A percentile compares a stretch with the other conserved stretches of the same genome.
These are phyloP conservation scores for Brachyptera risi DNA, from an alignment of 2,888 invertebrate genomes.

Conservation along the genomic window DNA sequence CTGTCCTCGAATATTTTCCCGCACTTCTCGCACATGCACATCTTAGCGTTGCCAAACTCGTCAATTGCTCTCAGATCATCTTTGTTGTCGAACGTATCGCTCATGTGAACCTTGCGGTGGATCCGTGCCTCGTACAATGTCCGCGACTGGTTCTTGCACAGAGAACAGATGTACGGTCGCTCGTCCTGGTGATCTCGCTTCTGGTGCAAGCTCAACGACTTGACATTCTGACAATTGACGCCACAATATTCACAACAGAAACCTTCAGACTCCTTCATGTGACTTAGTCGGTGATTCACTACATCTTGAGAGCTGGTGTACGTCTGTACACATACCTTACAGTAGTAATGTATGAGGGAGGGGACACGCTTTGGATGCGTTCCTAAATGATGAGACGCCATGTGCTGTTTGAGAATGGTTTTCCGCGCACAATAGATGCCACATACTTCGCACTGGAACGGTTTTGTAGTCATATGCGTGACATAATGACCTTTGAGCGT, in stretches of 20 bases:
- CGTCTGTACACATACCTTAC: constrained; percentile 30
- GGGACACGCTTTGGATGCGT: constrained; percentile 24
- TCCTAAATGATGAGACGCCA: constrained; percentile 24
- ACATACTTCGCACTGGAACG: constrained; percentile 30
- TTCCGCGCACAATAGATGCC: constrained; percentile 26
- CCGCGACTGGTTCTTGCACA: constrained; percentile 28
- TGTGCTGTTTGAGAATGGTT: constrained; percentile 27
- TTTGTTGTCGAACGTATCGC: background rate
- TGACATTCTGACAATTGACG: constrained; percentile 19
- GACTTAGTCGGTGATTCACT: constrained; percentile 28
- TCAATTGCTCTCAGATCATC: background rate
- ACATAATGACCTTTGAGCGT: constrained; percentile 29
- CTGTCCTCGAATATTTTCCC: constrained; percentile 20
- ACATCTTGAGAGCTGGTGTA: constrained; percentile 32
- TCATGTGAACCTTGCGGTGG: constrained; percentile 30
- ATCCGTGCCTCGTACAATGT: constrained; percentile 33
- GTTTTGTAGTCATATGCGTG: constrained; percentile 28
- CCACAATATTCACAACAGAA: constrained; percentile 32
- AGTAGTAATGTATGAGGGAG: constrained; percentile 32
- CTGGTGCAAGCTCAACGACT: constrained; percentile 28
- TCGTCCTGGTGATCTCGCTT: constrained; percentile 31
- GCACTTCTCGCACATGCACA: constrained; percentile 28
- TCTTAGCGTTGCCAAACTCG: background rate
- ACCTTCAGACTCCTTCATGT: constrained; percentile 23
- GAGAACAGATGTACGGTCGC: constrained; percentile 31